phyloP scores from a whole-genome alignment of 2,797 vertebrate genomes.

The Anguilla anguilla region DNA sequence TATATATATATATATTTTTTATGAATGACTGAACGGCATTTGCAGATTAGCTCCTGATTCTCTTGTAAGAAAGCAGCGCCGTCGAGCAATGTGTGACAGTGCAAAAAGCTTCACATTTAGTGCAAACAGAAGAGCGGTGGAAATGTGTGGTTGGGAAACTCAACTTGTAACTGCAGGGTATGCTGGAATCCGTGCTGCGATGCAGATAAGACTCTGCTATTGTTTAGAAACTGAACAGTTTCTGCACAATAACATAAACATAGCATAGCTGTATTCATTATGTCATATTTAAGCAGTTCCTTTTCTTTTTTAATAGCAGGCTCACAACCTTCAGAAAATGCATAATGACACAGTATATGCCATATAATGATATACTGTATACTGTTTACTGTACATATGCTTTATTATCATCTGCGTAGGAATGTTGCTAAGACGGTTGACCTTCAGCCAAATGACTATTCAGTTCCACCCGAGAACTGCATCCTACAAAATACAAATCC shows the following conservation, averaged over 20 bases:
- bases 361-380: too few species aligned
- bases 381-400: too few species aligned
- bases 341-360: too few species aligned
- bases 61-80: slow-evolving; percentile 60
- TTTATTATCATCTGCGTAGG: neutral
- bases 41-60: slow-evolving; percentile 50
- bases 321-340: too few species aligned
- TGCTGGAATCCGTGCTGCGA: neutral
- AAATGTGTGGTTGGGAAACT: neutral
- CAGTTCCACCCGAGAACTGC: too few species aligned
- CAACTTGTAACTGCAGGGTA: neutral
- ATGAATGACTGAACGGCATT: slow-evolving; percentile 52
- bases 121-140: neutral
- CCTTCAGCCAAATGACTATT: neutral
- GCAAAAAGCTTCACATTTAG: slow-evolving; percentile 50
- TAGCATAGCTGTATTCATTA: too few species aligned
- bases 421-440: neutral
- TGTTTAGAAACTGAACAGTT: neutral
- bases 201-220: neutral
- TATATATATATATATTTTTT: neutral
- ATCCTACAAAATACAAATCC: neutral
- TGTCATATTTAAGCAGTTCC: too few species aligned
- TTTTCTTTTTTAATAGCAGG: too few species aligned
- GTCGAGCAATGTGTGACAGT: slow-evolving; percentile 58
- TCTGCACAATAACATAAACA: neutral